Evolutionary conservation across 2,888 invertebrate species (phyloP), one percentile per base, ranked within the genome.

Genomic region (Charanyca ferruginea): DNA sequence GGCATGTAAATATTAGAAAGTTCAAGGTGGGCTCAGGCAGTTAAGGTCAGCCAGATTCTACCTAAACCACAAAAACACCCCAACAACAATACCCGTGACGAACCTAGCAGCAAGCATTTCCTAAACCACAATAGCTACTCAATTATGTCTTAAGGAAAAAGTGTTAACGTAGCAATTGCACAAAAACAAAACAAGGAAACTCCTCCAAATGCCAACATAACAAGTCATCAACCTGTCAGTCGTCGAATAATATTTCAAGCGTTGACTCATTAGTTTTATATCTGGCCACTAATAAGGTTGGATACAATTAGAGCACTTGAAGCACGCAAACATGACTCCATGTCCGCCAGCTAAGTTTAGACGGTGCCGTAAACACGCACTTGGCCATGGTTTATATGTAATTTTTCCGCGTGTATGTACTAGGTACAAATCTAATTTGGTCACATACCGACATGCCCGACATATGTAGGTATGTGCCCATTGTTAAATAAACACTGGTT

Each of bases 241-340:
- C 16, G 25, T 42, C 47, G 23, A 59, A 61, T 53, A 65, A 71
- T 65, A 75, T 61, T 66, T 53, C n/a, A 51, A 57, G 44, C 58
- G 59, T 71, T 51, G 54, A 66, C 25, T 68, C 62, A 64, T 67
- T 54, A 57, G 44, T 54, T 62, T 44, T 42, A 49, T 67, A 63
- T 62, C 64, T 57, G 53, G 44, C 41, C 42, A 55, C 64, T 71
- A 71, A 74, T 71, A 59, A 77, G 59, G 61, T 65, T 61, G 53
- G 63, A 73, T 63, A 68, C 58, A 66, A 67, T 74, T 78, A 65
- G 62, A 62, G 55, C 65, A 71, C 62, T 69, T 64, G 61, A 68
- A 61, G 70, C 83, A 85, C 81, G 81, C 83, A 67, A 83, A 66
- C 67, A 77, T 73, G 71, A 32, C 51, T 67, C 49, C 48, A 38